phyloP scores from a whole-genome alignment of 2,113 vertebrate species.

The Dryoscopus gambensis region DNA sequence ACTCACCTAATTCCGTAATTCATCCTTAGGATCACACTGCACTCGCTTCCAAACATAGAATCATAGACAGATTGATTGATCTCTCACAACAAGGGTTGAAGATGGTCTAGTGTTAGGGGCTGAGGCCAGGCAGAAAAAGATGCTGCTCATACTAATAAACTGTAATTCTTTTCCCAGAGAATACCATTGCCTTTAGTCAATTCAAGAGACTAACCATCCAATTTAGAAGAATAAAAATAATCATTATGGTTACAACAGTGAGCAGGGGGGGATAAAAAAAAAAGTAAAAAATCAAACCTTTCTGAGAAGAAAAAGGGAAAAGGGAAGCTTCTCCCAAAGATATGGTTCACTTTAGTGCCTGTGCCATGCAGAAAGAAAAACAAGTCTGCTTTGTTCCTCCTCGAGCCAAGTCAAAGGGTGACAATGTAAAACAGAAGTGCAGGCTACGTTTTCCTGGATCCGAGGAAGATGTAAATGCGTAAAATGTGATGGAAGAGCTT shows the following conservation, averaged over 20 bases:
- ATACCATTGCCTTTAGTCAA: conserved; percentile 2
- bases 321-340: neutral
- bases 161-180: neutral
- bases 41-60: neutral
- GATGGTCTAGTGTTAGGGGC: neutral
- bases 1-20: conserved; percentile 11
- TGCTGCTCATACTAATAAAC: neutral
- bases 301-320: neutral
- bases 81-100: conserved; percentile 1
- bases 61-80: conserved; percentile 23
- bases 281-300: neutral
- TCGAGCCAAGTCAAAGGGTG: conserved; percentile 26
- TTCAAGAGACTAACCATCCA: neutral
- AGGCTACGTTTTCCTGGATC: neutral
- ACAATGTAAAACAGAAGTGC: conserved; percentile 1
- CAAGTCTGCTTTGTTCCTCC: conserved; percentile 29
- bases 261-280: fast-evolving
- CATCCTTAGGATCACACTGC: conserved; percentile 17
- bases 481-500: conserved; percentile 60
- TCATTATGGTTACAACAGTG: conserved; percentile 5
- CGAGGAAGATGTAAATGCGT: conserved; percentile 57
- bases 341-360: neutral
- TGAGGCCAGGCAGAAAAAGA: neutral
- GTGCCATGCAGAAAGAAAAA: neutral
- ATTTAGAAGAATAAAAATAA: conserved; percentile 53